These are phyloP conservation scores for Parazoanthus atlanticus DNA, from an alignment of 92 coral and sea anemone genomes.

Conservation along the genomic window DNA sequence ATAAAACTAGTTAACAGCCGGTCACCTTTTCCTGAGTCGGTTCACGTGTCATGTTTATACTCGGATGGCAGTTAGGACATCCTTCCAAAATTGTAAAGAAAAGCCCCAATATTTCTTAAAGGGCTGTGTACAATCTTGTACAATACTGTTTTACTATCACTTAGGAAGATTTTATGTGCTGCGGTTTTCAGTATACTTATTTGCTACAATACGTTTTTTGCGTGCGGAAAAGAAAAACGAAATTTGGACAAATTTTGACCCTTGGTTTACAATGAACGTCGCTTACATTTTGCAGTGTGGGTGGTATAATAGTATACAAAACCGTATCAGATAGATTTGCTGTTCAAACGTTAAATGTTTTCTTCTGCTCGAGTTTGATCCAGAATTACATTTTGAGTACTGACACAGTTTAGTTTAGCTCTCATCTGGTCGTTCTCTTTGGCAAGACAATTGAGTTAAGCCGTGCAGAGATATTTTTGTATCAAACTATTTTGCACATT, in stretches of 20 bases:
- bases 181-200: neutral
- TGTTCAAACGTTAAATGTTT: neutral
- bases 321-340: neutral
- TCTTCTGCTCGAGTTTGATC: neutral
- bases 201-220: neutral
- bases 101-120: neutral
- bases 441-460: neutral
- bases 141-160: neutral
- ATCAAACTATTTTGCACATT: neutral
- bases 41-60: too few species aligned
- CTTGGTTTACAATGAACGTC: neutral
- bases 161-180: neutral
- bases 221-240: neutral
- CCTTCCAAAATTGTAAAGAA: neutral
- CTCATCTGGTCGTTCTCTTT: neutral
- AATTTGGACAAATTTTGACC: too few species aligned
- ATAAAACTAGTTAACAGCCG: too few species aligned
- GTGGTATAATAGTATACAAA: neutral
- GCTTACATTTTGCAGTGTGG: too few species aligned
- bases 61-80: neutral
- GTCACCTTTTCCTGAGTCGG: too few species aligned
- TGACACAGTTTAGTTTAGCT: neutral
- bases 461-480: neutral
- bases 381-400: neutral
- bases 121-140: neutral